Evolutionary conservation across 2,888 invertebrate species (phyloP).

Genomic region (Tolmerus cingulatus): DNA sequence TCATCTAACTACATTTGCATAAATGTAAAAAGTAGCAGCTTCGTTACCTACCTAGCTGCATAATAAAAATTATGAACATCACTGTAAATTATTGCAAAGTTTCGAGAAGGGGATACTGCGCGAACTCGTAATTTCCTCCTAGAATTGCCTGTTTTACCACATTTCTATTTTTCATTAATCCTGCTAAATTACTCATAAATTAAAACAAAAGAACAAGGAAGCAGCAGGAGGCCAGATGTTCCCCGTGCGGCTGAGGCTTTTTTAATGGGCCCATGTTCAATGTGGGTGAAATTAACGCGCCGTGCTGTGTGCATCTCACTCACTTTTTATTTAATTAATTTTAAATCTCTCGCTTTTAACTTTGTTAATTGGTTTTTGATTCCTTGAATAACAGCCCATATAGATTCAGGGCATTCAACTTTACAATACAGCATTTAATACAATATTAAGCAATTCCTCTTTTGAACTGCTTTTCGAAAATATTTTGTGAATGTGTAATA

Average conservation of each 20-base stretch:
- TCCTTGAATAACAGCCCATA: neutral
- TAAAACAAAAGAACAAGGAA: slow-evolving; percentile 12
- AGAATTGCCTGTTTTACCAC: slow-evolving; percentile 6
- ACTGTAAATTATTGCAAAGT: neutral
- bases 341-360: neutral
- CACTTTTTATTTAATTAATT: neutral
- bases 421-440: neutral
- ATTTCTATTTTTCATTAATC: slow-evolving; percentile 34
- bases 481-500: neutral
- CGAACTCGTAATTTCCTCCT: neutral
- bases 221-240: slow-evolving; percentile 15
- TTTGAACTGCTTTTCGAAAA: neutral
- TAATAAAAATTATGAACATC: slow-evolving; percentile 9
- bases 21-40: neutral
- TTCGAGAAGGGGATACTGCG: neutral
- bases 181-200: slow-evolving; percentile 32
- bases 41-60: neutral
- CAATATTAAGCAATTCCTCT: too few relatives aligned
- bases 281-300: neutral
- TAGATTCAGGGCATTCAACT: neutral
- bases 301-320: neutral
- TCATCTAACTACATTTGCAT: neutral
- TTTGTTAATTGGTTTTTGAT: neutral
- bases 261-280: slow-evolving; percentile 14
- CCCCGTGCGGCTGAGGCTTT: neutral